Evolutionary conservation across 2,888 invertebrate species (phyloP).

Genomic region (Pyrrhia umbra): DNA sequence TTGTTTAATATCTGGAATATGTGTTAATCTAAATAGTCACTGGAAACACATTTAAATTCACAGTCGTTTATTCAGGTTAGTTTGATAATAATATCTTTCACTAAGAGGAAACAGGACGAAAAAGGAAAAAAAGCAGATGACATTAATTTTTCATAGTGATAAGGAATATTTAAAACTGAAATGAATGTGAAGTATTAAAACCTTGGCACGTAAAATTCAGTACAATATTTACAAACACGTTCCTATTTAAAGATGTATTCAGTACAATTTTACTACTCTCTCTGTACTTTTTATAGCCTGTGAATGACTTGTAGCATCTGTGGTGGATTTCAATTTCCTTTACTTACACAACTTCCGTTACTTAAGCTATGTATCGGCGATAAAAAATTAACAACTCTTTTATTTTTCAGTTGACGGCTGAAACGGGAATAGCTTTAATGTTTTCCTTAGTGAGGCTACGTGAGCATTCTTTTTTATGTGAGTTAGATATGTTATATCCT

Average conservation of each 20-base stretch:
- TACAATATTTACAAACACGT: conserved; percentile 61
- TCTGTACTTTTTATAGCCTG: conserved; percentile 83
- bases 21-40: not conserved
- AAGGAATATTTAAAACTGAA: conserved; percentile 28
- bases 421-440: conserved; percentile 56
- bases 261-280: conserved; percentile 82
- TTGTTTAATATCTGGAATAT: not conserved
- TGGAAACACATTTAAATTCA: not conserved
- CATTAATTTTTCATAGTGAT: conserved; percentile 34
- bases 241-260: conserved; percentile 75
- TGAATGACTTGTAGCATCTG: conserved; percentile 87
- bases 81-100: conserved; percentile 24
- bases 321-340: conserved; percentile 87
- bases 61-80: conserved; percentile 26
- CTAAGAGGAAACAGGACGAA: conserved; percentile 23
- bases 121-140: conserved; percentile 24
- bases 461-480: not conserved
- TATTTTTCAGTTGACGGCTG: conserved; percentile 74
- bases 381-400: conserved; percentile 82
- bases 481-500: no score
- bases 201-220: conserved; percentile 34
- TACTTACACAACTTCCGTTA: conserved; percentile 85
- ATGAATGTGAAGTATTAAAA: conserved; percentile 40
- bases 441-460: conserved; percentile 12
- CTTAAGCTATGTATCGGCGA: conserved; percentile 79